phyloP scores from a whole-genome alignment of 2,797 vertebrate species.

The Trachurus trachurus region DNA sequence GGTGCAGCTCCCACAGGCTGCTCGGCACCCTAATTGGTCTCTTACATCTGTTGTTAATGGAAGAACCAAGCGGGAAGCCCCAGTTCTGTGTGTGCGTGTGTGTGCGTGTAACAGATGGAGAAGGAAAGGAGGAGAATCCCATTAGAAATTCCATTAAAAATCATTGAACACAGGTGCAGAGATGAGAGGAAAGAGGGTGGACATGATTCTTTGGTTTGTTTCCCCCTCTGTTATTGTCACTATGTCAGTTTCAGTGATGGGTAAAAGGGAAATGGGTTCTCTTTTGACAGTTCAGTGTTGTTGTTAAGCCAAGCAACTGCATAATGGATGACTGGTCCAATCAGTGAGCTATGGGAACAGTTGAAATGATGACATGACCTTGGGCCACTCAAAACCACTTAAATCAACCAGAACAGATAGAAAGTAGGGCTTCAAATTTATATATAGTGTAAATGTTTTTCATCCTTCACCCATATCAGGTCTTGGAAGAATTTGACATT shows the following conservation, averaged over 20 bases:
- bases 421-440: not conserved
- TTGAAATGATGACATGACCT: not conserved
- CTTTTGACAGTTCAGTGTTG: not conserved
- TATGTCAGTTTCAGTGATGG: constrained; percentile 15
- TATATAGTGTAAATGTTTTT: not conserved
- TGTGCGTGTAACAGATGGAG: constrained; percentile 71
- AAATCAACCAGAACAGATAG: not conserved
- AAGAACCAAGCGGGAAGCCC: constrained; percentile 49
- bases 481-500: not conserved
- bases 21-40: constrained; percentile 68
- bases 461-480: too few species aligned
- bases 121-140: constrained; percentile 49
- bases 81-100: constrained; percentile 4
- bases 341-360: not conserved
- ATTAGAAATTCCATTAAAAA: constrained; percentile 75
- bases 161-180: constrained; percentile 71
- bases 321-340: not conserved
- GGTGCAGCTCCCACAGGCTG: constrained; percentile 54
- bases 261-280: not conserved
- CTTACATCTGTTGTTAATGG: constrained; percentile 70
- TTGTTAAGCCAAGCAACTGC: not conserved
- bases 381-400: not conserved
- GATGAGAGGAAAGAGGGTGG: constrained; percentile 32
- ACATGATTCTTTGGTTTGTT: constrained; percentile 34
- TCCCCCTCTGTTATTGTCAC: constrained; percentile 6